Conservation (phyloP, 1,140 invertebrate genomes). For the Bactericera cockerelli region DNA sequence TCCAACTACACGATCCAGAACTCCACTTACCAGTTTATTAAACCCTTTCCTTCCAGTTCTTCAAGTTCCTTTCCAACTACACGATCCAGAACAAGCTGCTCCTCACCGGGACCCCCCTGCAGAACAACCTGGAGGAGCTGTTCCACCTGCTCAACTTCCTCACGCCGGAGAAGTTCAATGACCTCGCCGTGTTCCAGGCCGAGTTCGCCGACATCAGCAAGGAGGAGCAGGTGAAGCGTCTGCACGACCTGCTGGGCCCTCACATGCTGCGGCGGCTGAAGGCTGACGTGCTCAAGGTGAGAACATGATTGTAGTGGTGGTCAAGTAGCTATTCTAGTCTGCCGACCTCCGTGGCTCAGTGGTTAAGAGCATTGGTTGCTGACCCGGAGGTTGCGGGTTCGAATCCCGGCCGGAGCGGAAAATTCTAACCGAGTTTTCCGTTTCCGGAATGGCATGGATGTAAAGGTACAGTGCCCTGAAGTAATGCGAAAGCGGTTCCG, state of each 20-base stretch:
- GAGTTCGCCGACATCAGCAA: constrained; percentile 99
- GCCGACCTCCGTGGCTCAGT: too few species aligned
- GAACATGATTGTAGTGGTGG: too few species aligned
- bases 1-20: too few species aligned
- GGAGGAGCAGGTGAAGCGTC: constrained; percentile 97
- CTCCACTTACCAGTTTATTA: too few species aligned
- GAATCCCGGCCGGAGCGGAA: too few species aligned
- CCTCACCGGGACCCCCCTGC: constrained; percentile 93
- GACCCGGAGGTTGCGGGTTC: too few species aligned
- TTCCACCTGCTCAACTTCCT: constrained; percentile 99
- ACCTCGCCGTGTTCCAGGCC: constrained; percentile 86
- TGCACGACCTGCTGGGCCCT: constrained; percentile 95
- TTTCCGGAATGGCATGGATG: too few species aligned
- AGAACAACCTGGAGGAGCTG: constrained; percentile 98
- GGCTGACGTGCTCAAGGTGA: constrained; percentile 91
- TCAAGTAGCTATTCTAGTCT: too few species aligned
- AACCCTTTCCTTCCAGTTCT: constrained; percentile 81
- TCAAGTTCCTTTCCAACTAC: constrained; percentile 83
- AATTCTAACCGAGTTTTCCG: too few species aligned
- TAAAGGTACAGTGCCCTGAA: too few species aligned
- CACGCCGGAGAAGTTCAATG: constrained; percentile 88
- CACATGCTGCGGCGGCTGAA: constrained; percentile 97
- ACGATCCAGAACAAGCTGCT: constrained; percentile 93
- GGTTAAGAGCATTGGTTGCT: too few species aligned
- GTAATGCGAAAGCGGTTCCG: too few species aligned